Percentiles rank a stretch among this genome's conserved stretches.
Evolutionary conservation across 2,888 invertebrate genomes (phyloP).

Genomic region (Halocaridina rubra): DNA sequence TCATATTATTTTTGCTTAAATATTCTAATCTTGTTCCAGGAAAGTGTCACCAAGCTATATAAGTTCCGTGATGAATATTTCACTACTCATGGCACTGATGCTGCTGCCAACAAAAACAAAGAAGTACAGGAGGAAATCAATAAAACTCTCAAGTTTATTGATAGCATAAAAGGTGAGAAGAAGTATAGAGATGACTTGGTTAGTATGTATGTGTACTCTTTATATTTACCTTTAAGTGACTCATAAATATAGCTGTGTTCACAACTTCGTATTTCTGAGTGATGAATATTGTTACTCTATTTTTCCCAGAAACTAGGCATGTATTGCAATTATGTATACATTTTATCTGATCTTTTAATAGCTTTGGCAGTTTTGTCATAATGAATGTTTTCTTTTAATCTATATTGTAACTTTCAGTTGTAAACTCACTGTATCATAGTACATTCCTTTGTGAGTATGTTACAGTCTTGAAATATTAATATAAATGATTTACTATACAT

Average conservation of each 20-base stretch:
- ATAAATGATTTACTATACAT: too few relatives aligned
- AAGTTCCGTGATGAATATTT: conserved; percentile 82
- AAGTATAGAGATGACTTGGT: conserved; percentile 49
- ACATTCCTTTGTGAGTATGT: too few relatives aligned
- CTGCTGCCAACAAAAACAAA: conserved; percentile 76
- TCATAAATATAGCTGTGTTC: background rate
- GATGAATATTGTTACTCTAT: background rate
- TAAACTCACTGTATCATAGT: too few relatives aligned
- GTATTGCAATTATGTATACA: too few relatives aligned
- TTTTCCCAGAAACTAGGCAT: background rate
- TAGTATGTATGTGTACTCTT: too few relatives aligned
- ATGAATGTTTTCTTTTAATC: too few relatives aligned
- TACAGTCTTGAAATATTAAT: too few relatives aligned
- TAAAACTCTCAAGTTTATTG: conserved; percentile 75
- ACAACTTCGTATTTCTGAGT: background rate
- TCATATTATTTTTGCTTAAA: background rate
- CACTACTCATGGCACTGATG: conserved; percentile 78
- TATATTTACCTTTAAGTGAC: too few relatives aligned
- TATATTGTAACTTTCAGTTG: too few relatives aligned
- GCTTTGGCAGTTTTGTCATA: too few relatives aligned
- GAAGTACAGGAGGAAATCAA: conserved; percentile 77
- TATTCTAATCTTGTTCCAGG: conserved; percentile 70
- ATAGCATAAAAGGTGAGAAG: conserved; percentile 75
- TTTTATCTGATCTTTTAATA: too few relatives aligned
- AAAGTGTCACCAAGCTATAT: conserved; percentile 76